Base-by-base conservation (phyloP, 2,888 invertebrate species). In the Tubulanus polymorphus region DNA sequence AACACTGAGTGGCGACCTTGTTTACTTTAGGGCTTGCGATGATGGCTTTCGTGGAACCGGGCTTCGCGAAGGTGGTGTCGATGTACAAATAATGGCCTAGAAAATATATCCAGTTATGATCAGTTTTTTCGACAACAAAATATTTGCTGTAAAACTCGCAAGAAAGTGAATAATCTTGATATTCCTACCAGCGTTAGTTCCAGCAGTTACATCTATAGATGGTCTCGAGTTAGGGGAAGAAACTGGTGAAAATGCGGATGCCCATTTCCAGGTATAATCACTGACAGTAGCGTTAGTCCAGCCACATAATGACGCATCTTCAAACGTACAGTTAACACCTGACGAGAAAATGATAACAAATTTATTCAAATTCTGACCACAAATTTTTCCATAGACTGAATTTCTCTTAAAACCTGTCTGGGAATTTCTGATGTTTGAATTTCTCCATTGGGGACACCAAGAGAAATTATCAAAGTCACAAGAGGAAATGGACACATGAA, bases 11-110 rank as follows among this genome's bases (percentile, higher is more conserved):
- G 3, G 67, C 64, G 1, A 51, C 56, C 20, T 47, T 41, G 25
- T 61, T 51, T 28, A n/a, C n/a, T n/a, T n/a, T n/a, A n/a, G n/a
- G n/a, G n/a, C 69, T 68, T 18, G 63, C 53, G 12, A 86, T 76
- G 56, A 82, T 74, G 0, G 85, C 85, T 35, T 78, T 78, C n/a
- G n/a, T n/a, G n/a, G n/a, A n/a, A n/a, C n/a, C n/a, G n/a, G n/a
- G n/a, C n/a, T n/a, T n/a, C n/a, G n/a, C n/a, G n/a, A n/a, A n/a
- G n/a, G n/a, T 65, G 10, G 67, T 62, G 56, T 72, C 71, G 50
- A 66, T 68, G 56, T 69, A 73, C 64, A 73, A 62, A 55, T 73
- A 74, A 28, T 69, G 64, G 37, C 74, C 74, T 71, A 51, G 10
- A 63, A n/a, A n/a, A n/a, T n/a, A n/a, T n/a, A n/a, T n/a, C n/a